Base-by-base conservation (phyloP, 2,888 invertebrate genomes). In the Subacronicta megacephala region DNA sequence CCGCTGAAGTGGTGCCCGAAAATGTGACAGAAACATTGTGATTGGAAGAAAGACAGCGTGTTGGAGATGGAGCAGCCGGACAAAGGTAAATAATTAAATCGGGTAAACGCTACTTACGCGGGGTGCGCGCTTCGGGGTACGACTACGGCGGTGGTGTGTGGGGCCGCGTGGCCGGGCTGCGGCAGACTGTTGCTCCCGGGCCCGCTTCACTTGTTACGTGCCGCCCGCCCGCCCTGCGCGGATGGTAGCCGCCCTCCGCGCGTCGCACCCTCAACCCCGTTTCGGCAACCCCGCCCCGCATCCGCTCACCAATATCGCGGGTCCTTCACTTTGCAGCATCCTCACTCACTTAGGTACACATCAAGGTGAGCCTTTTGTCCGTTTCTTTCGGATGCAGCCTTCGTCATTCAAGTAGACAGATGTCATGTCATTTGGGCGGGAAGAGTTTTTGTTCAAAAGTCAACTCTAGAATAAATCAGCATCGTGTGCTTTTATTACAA, bases 121-220 rank as follows among this genome's bases (percentile, higher is more conserved):
- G 74, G 80, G 72, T 80, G 77, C 82, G 78, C 81, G 83, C 70
- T 83, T 81, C 78, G 78, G 75, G 77, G 72, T 82, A 75, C 84
- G 83, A 84, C 82, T 86, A 87, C 87, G 82, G 82, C 83, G 80
- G 83, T 80, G 80, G 79, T 79, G 84, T 83, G 90, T 91, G 88
- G 80, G 81, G 84, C 90, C 93, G 92, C 92, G 92, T 90, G 91
- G 91, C 93, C 92, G 93, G 89, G 93, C 93, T 88, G 88, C 92
- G 93, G 93, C 93, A 94, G 93, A 94, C 93, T 94, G 93, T 94
- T 94, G 93, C 93, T 92, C 93, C 93, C 93, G 87, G 93, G 93
- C 83, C 89, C 92, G 90, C 90, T 91, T 93, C 92, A 93, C 93
- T 93, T 93, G 93, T 93, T 93, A 93, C 93, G 88, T 90, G 90